Evolutionary conservation across 2,888 invertebrate species (phyloP).

Genomic region (Troides helena): DNA sequence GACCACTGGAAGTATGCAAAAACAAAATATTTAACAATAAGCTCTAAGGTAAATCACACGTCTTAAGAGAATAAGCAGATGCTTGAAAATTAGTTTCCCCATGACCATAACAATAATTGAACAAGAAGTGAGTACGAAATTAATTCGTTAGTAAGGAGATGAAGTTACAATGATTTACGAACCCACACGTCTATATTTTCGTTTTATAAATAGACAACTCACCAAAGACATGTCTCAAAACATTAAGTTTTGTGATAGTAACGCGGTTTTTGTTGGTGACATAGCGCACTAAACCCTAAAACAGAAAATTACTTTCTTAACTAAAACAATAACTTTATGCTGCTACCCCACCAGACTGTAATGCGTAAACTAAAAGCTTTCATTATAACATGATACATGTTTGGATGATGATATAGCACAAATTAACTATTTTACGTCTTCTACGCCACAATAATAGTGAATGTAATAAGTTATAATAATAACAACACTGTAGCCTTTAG

Average conservation of each 20-base stretch:
- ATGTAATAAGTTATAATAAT: no score
- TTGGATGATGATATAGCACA: no score
- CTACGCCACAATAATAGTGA: no score
- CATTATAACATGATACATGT: no score
- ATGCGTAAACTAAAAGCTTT: no score
- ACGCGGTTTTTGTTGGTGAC: constrained; percentile 18
- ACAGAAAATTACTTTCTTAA: constrained; percentile 10
- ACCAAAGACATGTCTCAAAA: constrained; percentile 35
- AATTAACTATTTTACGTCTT: no score
- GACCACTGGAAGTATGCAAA: not conserved
- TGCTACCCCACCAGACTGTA: no score
- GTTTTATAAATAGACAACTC: constrained; percentile 32
- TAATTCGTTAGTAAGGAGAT: not conserved
- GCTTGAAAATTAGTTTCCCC: not conserved
- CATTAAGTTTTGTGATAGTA: constrained; percentile 16
- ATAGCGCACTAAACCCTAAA: constrained; percentile 25
- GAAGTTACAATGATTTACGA: not conserved
- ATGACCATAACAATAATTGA: not conserved
- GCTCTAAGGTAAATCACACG: not conserved
- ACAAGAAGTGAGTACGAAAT: not conserved
- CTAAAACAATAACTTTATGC: not conserved
- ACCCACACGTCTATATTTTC: not conserved
- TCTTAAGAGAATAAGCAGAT: not conserved
- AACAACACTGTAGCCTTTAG: no score
- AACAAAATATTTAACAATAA: not conserved